Conservation (phyloP, 2,797 vertebrate genomes). For the Psittacula derbiana region DNA sequence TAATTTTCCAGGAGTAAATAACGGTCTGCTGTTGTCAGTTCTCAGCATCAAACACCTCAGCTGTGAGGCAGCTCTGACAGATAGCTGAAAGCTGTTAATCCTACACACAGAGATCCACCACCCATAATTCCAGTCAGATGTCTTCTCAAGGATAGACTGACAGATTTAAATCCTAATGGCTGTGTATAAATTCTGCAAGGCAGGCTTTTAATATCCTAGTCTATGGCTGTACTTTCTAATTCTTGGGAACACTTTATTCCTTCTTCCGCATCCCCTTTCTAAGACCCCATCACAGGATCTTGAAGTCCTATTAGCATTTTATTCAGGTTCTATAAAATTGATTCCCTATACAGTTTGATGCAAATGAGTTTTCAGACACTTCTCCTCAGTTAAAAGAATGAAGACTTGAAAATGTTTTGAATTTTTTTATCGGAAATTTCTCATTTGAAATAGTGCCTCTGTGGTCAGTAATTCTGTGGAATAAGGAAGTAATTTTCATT, state of each 20-base stretch:
- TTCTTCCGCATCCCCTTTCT: background rate
- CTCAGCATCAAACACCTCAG: background rate
- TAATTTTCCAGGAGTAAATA: background rate
- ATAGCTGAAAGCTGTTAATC: background rate
- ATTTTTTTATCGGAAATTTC: background rate
- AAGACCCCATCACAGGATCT: background rate
- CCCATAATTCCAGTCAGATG: background rate
- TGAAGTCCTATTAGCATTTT: constrained; percentile 4
- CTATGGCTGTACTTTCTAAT: background rate
- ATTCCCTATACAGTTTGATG: background rate
- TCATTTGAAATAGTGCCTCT: background rate
- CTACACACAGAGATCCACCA: background rate
- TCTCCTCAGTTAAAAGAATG: background rate
- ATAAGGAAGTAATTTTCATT: background rate
- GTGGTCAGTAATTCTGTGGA: background rate
- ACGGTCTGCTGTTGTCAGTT: background rate
- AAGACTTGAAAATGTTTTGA: background rate
- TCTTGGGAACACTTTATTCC: background rate
- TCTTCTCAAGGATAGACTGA: background rate
- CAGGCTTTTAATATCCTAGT: background rate
- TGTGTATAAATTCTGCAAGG: constrained; percentile 8
- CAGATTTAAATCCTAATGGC: background rate
- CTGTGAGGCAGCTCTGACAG: background rate
- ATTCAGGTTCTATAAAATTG: background rate
- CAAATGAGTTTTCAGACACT: background rate